Conservation (phyloP, 2,797 vertebrate genomes). For the Hoplostethus atlanticus region DNA sequence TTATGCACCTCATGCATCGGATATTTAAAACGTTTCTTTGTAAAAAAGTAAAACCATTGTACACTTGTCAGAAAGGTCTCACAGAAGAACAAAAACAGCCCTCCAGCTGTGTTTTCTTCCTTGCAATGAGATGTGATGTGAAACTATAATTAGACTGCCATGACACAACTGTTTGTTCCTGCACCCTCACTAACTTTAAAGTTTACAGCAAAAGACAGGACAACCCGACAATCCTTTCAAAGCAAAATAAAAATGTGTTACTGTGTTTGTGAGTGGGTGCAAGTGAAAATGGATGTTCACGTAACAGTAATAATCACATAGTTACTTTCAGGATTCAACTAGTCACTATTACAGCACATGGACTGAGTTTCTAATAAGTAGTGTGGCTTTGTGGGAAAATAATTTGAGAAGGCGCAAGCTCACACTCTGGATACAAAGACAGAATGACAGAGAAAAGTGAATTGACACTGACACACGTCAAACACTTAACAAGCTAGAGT, state of each 20-base stretch:
- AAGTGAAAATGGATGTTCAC: neutral
- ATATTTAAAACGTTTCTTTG: slow-evolving; percentile 33
- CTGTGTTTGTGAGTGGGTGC: neutral
- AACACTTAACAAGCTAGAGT: neutral
- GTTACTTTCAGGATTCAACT: no score
- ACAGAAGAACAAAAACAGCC: slow-evolving; percentile 76
- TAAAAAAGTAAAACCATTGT: slow-evolving; percentile 56
- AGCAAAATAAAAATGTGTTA: slow-evolving; percentile 29
- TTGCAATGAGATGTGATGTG: slow-evolving; percentile 49
- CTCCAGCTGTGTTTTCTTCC: slow-evolving; percentile 80
- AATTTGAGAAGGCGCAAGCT: slow-evolving; percentile 2
- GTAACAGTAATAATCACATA: no score
- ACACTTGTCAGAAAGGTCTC: slow-evolving; percentile 65
- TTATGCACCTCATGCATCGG: neutral
- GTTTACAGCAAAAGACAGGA: slow-evolving; percentile 42
- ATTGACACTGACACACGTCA: slow-evolving; percentile 23
- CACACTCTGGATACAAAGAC: neutral
- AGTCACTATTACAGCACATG: no score
- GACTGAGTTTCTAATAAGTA: no score
- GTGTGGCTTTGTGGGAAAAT: neutral
- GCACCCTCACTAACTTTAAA: slow-evolving; percentile 30
- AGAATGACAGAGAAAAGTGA: slow-evolving; percentile 14
- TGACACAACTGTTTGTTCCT: slow-evolving; percentile 64
- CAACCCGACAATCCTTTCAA: slow-evolving; percentile 39
- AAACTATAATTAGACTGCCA: slow-evolving; percentile 73